Base-by-base conservation (phyloP, 2,888 invertebrate genomes). In the Epicampocera succincta region DNA sequence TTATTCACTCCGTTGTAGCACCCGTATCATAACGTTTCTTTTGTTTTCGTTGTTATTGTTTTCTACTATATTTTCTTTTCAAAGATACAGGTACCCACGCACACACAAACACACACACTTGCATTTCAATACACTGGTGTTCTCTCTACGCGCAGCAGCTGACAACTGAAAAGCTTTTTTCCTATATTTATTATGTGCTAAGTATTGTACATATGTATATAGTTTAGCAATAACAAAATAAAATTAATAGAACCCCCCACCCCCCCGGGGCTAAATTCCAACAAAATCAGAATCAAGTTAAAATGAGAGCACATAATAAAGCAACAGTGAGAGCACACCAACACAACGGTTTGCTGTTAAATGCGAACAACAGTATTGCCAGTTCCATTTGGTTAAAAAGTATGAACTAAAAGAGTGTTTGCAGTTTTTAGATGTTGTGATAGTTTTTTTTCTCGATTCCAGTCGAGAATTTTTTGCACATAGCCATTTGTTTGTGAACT, bases 141-240 rank as follows among this genome's bases (percentile, higher is more conserved):
- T 89, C 88, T 89, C 89, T 89, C 87, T 86, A 88, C 87, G 89
- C 90, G 88, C 89, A 90, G 90, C 90, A 90, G 74, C 74, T 74
- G 74, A 48, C 8, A 86, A 90, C 88, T 89, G 88, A 88, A 84
- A 85, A 89, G 89, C 88, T 89, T 89, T 88, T 88, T 87, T 85
- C 85, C 80, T 85, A 19, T 78, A 85, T 85, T 86, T 86, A 87
- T 84, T 69, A 74, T 74, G 58, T 54, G 33, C 17, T 73, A 58
- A 69, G 25, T 60, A 25, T 66, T 33, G 56, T 13, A 73, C n/a
- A n/a, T n/a, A n/a, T n/a, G 56, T 71, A 60, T 33, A 17, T 25
- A 52, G 17, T n/a, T n/a, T n/a, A 63, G 15, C 17, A 42, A 25
- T 21, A 52, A 21, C 13, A 66, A 40, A 21, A 21, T 4, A 17